These are phyloP conservation scores for Cavia aperea DNA, from an alignment of 2,113 vertebrate genomes.

Conservation along the genomic window DNA sequence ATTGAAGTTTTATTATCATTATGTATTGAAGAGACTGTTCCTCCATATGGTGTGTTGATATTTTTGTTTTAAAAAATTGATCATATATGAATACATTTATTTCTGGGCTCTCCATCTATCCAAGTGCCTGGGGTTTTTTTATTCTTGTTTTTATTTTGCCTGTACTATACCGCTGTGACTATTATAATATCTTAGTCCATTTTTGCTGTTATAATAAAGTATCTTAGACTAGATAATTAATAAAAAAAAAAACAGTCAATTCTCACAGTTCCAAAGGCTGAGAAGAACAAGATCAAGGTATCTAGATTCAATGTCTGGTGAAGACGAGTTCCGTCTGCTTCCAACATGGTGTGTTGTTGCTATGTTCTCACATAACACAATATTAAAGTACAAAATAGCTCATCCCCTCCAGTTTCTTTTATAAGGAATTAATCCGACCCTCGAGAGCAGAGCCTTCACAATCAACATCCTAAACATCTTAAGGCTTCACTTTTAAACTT, in stretches of 20 bases:
- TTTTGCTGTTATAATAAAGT: neutral
- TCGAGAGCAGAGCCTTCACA: neutral
- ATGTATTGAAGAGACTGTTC: neutral
- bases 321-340: neutral
- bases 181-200: neutral
- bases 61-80: neutral
- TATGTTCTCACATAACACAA: neutral
- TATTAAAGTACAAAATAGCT: neutral
- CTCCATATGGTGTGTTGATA: neutral
- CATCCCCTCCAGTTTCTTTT: neutral
- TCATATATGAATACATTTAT: neutral
- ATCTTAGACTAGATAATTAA: neutral
- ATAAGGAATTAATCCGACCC: neutral
- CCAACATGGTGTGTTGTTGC: neutral
- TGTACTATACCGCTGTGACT: neutral
- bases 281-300: neutral
- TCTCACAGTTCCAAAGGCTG: neutral
- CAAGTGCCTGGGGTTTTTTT: neutral
- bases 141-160: neutral
- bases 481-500: neutral
- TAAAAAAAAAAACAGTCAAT: neutral
- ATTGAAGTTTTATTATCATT: neutral
- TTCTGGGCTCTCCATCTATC: neutral
- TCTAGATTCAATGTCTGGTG: neutral
- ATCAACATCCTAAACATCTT: neutral